A percentile compares a stretch with the other conserved stretches of the same genome.
Evolutionary conservation across 2,888 invertebrate species (phyloP).

Genomic region (Rutpela maculata): DNA sequence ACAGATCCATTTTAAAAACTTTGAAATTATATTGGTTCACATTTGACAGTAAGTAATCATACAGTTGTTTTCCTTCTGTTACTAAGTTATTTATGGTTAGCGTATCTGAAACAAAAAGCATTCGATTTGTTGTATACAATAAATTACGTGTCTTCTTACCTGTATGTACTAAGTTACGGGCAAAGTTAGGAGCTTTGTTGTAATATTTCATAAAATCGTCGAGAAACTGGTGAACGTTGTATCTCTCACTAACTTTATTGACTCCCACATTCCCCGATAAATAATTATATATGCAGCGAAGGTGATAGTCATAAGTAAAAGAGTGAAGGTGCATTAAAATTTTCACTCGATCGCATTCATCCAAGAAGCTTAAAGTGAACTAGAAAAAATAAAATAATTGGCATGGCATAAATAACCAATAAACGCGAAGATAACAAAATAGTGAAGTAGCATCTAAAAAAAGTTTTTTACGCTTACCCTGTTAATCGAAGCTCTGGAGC

Average conservation of each 20-base stretch:
- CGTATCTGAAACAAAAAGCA: slow-evolving; percentile 73
- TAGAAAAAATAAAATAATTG: slow-evolving; percentile 65
- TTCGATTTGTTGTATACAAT: slow-evolving; percentile 23
- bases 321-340: slow-evolving; percentile 85
- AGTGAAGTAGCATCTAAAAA: no score
- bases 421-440: no score
- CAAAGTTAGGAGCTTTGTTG: slow-evolving; percentile 85
- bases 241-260: slow-evolving; percentile 76
- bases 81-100: slow-evolving; percentile 78
- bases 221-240: slow-evolving; percentile 84
- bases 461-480: slow-evolving; percentile 75
- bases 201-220: slow-evolving; percentile 87
- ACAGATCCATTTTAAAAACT: slow-evolving; percentile 78
- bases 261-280: slow-evolving; percentile 77
- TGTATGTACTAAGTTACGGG: slow-evolving; percentile 83
- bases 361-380: slow-evolving; percentile 80
- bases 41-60: slow-evolving; percentile 82
- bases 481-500: slow-evolving; percentile 75
- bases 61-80: slow-evolving; percentile 80
- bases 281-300: slow-evolving; percentile 81
- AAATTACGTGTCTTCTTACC: slow-evolving; percentile 73
- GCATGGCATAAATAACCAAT: slow-evolving; percentile 37
- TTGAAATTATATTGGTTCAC: slow-evolving; percentile 82
- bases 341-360: slow-evolving; percentile 83
- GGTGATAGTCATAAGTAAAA: slow-evolving; percentile 86